Percentiles rank a stretch among this genome's conserved stretches.
phyloP scores from a whole-genome alignment of 2,888 invertebrate genomes.

The Limulus polyphemus region DNA sequence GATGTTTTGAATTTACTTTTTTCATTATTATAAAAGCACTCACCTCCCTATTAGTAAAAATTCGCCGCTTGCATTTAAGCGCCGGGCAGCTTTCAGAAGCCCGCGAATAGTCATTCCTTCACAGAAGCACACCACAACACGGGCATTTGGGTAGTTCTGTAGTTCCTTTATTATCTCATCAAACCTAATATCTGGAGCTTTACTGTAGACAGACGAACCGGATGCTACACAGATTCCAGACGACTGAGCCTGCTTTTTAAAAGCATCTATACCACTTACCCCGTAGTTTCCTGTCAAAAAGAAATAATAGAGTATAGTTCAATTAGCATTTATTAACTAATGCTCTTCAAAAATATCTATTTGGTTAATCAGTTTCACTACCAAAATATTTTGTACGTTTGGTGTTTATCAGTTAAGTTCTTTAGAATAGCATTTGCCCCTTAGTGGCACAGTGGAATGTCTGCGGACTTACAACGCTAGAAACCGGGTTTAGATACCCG shows the following conservation, averaged over 20 bases:
- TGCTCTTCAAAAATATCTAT: background rate
- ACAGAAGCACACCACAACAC: slow-evolving; percentile 63
- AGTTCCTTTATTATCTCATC: slow-evolving; percentile 44
- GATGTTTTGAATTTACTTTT: background rate
- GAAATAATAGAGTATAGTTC: slow-evolving; percentile 6
- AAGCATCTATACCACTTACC: slow-evolving; percentile 59
- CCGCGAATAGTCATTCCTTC: slow-evolving; percentile 58
- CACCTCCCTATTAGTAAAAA: slow-evolving; percentile 57
- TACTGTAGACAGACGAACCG: slow-evolving; percentile 50
- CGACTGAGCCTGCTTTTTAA: slow-evolving; percentile 53
- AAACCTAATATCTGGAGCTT: slow-evolving; percentile 46
- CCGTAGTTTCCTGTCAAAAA: slow-evolving; percentile 57
- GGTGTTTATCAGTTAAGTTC: too few relatives aligned
- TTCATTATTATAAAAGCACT: slow-evolving; percentile 15
- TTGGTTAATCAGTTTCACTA: background rate
- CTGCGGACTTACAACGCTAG: too few relatives aligned
- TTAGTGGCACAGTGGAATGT: too few relatives aligned
- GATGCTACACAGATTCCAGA: slow-evolving; percentile 58
- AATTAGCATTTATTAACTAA: background rate
- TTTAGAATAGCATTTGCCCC: too few relatives aligned
- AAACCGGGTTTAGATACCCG: too few relatives aligned
- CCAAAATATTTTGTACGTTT: too few relatives aligned
- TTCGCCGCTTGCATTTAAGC: slow-evolving; percentile 45
- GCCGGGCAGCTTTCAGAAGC: slow-evolving; percentile 48
- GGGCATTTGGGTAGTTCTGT: slow-evolving; percentile 44